Base-by-base conservation (phyloP, 2,888 invertebrate genomes). In the Xylocampa areola region DNA sequence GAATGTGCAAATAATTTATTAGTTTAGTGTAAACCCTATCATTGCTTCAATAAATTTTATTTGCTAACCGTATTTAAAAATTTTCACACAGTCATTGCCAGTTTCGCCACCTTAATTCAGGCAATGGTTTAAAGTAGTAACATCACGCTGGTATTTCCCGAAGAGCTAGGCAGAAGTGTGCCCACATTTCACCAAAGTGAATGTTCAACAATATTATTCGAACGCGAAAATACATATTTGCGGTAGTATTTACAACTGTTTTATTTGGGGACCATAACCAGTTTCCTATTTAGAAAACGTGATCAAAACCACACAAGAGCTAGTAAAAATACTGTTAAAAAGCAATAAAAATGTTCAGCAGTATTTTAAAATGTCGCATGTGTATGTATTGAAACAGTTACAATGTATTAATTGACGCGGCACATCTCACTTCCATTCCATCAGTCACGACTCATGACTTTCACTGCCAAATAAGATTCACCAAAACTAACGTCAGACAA, bases 401-500 rank as follows among this genome's bases (percentile, higher is more conserved):
- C 63, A 53, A 36, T 44, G 53, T 64, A 36, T 17, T 17, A 48
- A 17, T 43, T 61, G 35, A 39, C 25, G 25, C 21, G n/a, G 17
- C 14, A n/a, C 29, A 21, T 29, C 30, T 36, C 19, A 36, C 4
- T 39, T 25, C 21, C 27, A 27, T 21, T 30, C 30, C 23, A n/a
- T n/a, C 37, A 32, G 23, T 33, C 25, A 43, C 47, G 6, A 48
- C 14, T 47, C 47, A 16, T 32, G 17, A 16, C 37, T 53, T 64
- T 51, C 47, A 21, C 29, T 70, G 68, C 68, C 70, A 68, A 59
- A 45, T 30, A 32, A 14, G 7, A 30, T 25, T 40, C 17, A n/a
- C 39, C 53, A 65, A 44, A 44, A 48, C 51, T 65, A 51, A 11
- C 39, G 5, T 5, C 32, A 48, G 43, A 58, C 29, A 39, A 21